Percentiles rank a stretch among this genome's conserved stretches.
Evolutionary conservation across 2,797 vertebrate genomes (phyloP).

Genomic region (Phrynocephalus guinanensis): DNA sequence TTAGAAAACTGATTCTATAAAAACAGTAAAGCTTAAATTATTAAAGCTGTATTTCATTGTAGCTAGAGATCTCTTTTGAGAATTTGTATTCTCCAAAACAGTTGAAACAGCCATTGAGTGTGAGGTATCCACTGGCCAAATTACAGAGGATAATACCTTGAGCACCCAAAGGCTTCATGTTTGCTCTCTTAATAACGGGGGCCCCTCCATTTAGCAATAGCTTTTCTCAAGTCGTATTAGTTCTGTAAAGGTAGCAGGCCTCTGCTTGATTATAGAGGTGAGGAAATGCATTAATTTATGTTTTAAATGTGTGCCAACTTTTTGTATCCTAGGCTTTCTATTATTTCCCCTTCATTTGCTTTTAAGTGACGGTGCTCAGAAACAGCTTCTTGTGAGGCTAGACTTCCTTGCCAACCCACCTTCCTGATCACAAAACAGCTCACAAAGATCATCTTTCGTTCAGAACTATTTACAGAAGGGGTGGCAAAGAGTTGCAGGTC

Average conservation of each 20-base stretch:
- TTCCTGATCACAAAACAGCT: conserved; percentile 35
- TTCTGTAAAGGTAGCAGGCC: conserved; percentile 27
- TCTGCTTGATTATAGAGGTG: conserved; percentile 39
- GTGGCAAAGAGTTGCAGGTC: background rate
- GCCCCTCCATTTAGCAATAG: conserved; percentile 32
- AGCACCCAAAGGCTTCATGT: conserved; percentile 34
- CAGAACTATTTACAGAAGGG: conserved; percentile 2
- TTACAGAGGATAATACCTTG: conserved; percentile 23
- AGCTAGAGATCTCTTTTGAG: conserved; percentile 53
- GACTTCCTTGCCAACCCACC: conserved; percentile 3
- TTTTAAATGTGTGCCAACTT: conserved; percentile 32
- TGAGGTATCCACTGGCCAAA: conserved; percentile 15
- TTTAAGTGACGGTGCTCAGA: conserved; percentile 31
- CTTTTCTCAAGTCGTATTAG: conserved; percentile 7
- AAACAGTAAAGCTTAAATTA: conserved; percentile 60
- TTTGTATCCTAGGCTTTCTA: conserved; percentile 38
- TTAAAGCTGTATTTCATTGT: conserved; percentile 52
- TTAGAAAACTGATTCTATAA: conserved; percentile 58
- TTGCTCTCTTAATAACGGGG: conserved; percentile 14
- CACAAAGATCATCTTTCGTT: background rate
- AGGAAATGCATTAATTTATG: conserved; percentile 18
- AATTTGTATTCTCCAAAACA: conserved; percentile 45
- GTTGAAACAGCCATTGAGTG: conserved; percentile 33
- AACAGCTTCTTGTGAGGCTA: conserved; percentile 36
- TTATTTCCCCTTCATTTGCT: conserved; percentile 39